Conservation (phyloP, 2,797 vertebrate species). For the Hippoglossus hippoglossus region DNA sequence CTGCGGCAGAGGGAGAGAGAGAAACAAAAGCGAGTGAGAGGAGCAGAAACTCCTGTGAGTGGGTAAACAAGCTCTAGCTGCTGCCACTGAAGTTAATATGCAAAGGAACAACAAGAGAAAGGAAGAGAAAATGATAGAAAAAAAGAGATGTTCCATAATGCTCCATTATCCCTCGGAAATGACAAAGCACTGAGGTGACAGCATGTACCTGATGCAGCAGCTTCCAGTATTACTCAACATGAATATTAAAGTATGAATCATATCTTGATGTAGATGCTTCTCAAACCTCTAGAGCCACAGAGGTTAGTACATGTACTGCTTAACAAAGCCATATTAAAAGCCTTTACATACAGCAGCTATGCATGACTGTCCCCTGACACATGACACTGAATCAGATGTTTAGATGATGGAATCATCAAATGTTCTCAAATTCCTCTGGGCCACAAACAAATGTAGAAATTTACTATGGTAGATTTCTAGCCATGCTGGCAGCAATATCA, state of each 20-base stretch:
- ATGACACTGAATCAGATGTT: background rate
- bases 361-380: background rate
- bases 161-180: constrained; percentile 48
- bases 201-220: constrained; percentile 28
- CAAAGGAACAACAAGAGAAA: constrained; percentile 33
- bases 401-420: background rate
- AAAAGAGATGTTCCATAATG: constrained; percentile 39
- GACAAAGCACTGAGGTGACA: constrained; percentile 39
- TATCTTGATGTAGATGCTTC: constrained; percentile 24
- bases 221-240: constrained; percentile 52
- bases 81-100: constrained; percentile 42
- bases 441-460: too few species aligned
- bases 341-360: background rate
- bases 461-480: too few species aligned
- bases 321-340: background rate
- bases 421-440: background rate
- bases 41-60: constrained; percentile 12
- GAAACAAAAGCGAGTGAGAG: constrained; percentile 10
- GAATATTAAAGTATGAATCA: constrained; percentile 48
- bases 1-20: constrained; percentile 22
- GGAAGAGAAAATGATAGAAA: constrained; percentile 34
- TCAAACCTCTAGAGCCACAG: constrained; percentile 7
- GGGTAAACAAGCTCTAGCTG: constrained; percentile 36
- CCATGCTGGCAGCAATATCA: too few species aligned
- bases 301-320: constrained; percentile 2